Evolutionary conservation across 1,140 invertebrate genomes (phyloP), one percentile per base, ranked within the genome.

Genomic region (Anagrus nilaparvatae): DNA sequence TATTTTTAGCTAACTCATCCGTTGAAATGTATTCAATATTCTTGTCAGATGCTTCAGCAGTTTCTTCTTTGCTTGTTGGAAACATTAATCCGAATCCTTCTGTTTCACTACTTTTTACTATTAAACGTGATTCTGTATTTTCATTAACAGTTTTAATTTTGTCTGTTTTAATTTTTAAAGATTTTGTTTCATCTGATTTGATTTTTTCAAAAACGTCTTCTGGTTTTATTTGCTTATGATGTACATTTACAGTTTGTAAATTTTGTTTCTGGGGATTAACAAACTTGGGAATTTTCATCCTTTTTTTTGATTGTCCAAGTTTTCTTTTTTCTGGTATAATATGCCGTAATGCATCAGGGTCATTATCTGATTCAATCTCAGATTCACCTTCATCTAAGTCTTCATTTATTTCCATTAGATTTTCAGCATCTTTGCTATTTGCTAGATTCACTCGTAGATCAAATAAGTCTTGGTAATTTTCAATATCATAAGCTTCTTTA

Each of bases 301-400:
- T 63, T 49, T 72, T 75, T 30, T 67, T 76, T 21, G 49, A 40
- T 21, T 76, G 69, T n/a, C 61, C 58, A 32, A 70, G 55, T 61
- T 69, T 72, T 52, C 77, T 70, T 60, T 79, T 82, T 21, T 63
- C 37, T 24, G 74, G 69, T 41, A 72, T 66, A 41, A 71, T 67
- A 45, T 67, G 54, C 38, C 52, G 44, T 24, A 51, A 44, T 50
- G 59, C 54, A 12, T 23, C 58, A 48, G 56, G 53, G 52, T 78
- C 77, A 44, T 70, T 69, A 42, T 82, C 82, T 62, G 79, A 84
- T 56, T 88, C 84, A 48, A 89, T 66, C 68, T 88, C 87, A 30
- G 86, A 90, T 61, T 92, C 87, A 46, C 78, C 70, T 45, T 78
- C 73, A 42, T 55, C 54, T 44, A 47, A 47, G 16, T 53, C 37